A percentile compares a stretch with the other conserved stretches of the same genome.
These are phyloP conservation scores for Lontra canadensis DNA, from an alignment of 2,113 vertebrate species.

Conservation along the genomic window DNA sequence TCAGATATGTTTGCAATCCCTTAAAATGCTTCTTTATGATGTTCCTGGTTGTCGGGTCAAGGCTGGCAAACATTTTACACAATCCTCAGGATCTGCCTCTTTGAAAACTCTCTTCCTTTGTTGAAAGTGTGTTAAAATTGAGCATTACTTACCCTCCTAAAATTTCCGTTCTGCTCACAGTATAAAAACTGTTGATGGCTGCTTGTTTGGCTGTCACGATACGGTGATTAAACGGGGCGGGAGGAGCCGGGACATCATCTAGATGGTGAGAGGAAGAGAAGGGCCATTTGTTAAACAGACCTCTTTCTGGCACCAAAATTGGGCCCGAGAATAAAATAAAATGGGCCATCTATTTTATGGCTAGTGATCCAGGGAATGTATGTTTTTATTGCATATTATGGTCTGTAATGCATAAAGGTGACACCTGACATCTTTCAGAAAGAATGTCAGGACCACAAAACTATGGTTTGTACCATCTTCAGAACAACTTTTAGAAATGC, in stretches of 20 bases:
- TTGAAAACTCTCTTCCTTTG: slow-evolving; percentile 14
- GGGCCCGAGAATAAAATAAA: background rate
- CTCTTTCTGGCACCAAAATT: background rate
- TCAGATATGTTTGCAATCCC: background rate
- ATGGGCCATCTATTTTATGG: background rate
- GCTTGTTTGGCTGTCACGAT: slow-evolving; percentile 92
- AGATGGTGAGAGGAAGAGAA: slow-evolving; percentile 59
- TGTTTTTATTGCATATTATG: background rate
- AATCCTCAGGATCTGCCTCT: background rate
- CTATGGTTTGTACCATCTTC: background rate
- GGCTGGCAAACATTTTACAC: background rate
- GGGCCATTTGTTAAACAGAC: background rate
- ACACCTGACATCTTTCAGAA: background rate
- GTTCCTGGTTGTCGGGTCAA: background rate
- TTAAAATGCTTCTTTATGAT: background rate
- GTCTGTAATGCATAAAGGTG: background rate
- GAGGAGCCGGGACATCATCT: slow-evolving; percentile 88
- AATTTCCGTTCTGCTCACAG: slow-evolving; percentile 90
- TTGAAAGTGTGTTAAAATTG: background rate
- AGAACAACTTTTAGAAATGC: background rate
- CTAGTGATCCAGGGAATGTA: background rate
- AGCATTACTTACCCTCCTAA: slow-evolving; percentile 93
- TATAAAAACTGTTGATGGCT: slow-evolving; percentile 89
- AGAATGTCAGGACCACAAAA: background rate
- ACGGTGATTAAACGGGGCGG: slow-evolving; percentile 95